phyloP scores from a whole-genome alignment of 2,888 invertebrate species.

The Esperia sulphurella region DNA sequence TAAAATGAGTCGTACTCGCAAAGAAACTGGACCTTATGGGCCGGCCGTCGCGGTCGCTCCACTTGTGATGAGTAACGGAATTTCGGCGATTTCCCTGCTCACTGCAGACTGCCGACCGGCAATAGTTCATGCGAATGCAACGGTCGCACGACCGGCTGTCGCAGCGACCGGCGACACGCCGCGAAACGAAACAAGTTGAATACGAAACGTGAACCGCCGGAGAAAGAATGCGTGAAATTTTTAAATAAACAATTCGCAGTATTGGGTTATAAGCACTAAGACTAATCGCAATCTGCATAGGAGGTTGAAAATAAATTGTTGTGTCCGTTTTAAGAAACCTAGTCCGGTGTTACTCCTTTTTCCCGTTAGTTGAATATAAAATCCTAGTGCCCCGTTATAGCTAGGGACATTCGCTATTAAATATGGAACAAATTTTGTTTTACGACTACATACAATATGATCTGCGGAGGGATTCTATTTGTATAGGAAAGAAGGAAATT shows the following conservation, averaged over 20 bases:
- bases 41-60: conserved; percentile 15
- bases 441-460: too few species aligned
- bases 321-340: too few species aligned
- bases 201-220: not conserved
- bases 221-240: conserved; percentile 5
- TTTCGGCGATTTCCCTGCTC: conserved; percentile 11
- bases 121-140: not conserved
- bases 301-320: too few species aligned
- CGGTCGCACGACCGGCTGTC: not conserved
- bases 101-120: not conserved
- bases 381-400: not conserved
- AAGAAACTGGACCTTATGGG: not conserved
- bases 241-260: not conserved
- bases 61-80: conserved; percentile 24
- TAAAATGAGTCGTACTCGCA: too few species aligned
- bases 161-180: not conserved
- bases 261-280: not conserved
- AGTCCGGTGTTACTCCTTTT: not conserved
- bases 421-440: too few species aligned
- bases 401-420: not conserved
- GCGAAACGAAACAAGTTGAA: conserved; percentile 8
- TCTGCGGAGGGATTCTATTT: too few species aligned
- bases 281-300: not conserved
- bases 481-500: too few species aligned
- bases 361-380: not conserved